Percentiles rank a stretch among this genome's conserved stretches.
Evolutionary conservation across 2,888 invertebrate genomes (phyloP).

Genomic region (Chirona hameri): DNA sequence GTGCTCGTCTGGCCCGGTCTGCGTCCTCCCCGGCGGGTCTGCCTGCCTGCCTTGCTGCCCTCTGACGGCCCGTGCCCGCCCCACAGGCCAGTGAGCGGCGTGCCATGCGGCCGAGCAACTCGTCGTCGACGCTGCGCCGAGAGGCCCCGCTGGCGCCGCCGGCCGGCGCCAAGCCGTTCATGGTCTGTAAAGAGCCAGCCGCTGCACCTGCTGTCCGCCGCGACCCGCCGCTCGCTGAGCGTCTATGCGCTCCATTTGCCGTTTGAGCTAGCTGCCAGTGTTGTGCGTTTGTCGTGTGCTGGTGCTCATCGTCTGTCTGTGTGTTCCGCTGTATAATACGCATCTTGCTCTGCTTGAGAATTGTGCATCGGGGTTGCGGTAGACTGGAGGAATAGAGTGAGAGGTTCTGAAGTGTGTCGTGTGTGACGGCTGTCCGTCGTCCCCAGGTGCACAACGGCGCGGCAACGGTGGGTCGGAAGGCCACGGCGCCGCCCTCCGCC

Average conservation of each 20-base stretch:
- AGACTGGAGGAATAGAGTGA: not conserved
- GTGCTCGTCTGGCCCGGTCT: too few species aligned
- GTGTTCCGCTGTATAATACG: too few species aligned
- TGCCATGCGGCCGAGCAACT: not conserved
- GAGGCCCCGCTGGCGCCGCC: slow-evolving; percentile 10
- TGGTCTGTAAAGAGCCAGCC: not conserved
- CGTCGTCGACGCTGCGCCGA: slow-evolving; percentile 4
- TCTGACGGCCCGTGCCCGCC: not conserved
- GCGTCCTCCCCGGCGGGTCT: not conserved
- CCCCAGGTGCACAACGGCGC: not conserved
- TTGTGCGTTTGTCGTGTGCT: too few species aligned
- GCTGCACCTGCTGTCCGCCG: not conserved
- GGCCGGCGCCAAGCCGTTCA: not conserved
- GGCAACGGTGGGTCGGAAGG: slow-evolving; percentile 6
- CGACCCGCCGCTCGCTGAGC: too few species aligned
- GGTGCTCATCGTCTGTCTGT: not conserved
- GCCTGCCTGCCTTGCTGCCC: not conserved
- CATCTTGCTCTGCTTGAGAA: not conserved
- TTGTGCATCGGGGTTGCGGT: not conserved
- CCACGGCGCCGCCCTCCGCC: not conserved
- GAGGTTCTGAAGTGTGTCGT: not conserved
- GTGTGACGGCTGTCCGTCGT: not conserved
- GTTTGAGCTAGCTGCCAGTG: not conserved
- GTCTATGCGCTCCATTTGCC: too few species aligned
- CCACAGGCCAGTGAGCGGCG: not conserved